These are phyloP conservation scores for Leucophenga montana DNA, from an alignment of 2,888 invertebrate genomes.

Conservation along the genomic window DNA sequence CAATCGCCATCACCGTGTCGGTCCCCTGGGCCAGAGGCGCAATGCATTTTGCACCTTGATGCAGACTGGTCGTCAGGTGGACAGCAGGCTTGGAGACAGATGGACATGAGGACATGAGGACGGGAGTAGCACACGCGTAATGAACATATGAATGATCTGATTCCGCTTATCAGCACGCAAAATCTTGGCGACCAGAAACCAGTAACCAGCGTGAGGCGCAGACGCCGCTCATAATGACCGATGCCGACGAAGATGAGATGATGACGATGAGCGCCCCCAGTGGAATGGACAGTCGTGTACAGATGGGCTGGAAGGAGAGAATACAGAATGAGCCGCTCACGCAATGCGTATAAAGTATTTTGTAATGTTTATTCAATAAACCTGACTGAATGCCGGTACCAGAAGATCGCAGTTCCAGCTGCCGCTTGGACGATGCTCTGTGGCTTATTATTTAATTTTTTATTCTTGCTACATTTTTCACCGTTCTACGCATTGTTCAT, in stretches of 20 bases:
- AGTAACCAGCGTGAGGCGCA: slow-evolving; percentile 12
- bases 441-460: not conserved
- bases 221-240: slow-evolving; percentile 27
- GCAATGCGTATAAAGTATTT: slow-evolving; percentile 24
- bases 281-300: slow-evolving; percentile 28
- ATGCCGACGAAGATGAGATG: not conserved
- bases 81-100: slow-evolving; percentile 40
- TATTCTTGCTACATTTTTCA: slow-evolving; percentile 44
- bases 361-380: slow-evolving; percentile 71
- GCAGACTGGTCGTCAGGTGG: slow-evolving; percentile 32
- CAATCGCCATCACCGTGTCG: slow-evolving; percentile 33
- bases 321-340: not conserved
- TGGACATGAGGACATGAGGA: not conserved
- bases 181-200: slow-evolving; percentile 13
- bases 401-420: slow-evolving; percentile 45
- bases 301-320: not conserved
- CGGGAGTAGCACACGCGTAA: slow-evolving; percentile 18
- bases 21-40: slow-evolving; percentile 68
- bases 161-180: slow-evolving; percentile 24
- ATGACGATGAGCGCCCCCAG: slow-evolving; percentile 48
- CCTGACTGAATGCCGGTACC: slow-evolving; percentile 45
- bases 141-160: slow-evolving; percentile 29
- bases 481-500: slow-evolving; percentile 49
- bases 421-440: slow-evolving; percentile 20
- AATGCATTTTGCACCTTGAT: slow-evolving; percentile 69